Evolutionary conservation across 2,888 invertebrate genomes (phyloP), one percentile per base, ranked within the genome.

Genomic region (Polydrusus tereticollis): DNA sequence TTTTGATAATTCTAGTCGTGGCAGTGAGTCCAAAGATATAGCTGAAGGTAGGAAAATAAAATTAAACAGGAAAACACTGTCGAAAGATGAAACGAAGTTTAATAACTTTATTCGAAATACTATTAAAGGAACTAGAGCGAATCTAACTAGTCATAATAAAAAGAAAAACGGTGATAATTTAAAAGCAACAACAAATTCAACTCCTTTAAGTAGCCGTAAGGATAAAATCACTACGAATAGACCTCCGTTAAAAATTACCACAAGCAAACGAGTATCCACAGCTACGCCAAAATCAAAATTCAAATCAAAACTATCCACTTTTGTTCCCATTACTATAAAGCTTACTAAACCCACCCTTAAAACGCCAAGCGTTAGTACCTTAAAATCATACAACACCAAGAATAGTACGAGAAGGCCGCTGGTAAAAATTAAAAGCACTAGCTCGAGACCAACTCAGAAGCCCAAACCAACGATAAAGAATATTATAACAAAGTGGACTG

Each of bases 401-500:
- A 57, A 41, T 4, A 64, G 38, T 55, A 63, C 66, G 8, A 66
- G 52, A 16, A 75, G 57, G 7, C 14, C 62, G n/a, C 38, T 59
- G 8, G 29, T 66, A 16, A 68, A 69, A 16, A 26, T 38, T 43
- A 55, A 52, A 55, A 21, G 33, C 12, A 62, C 55, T n/a, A 62
- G 55, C 16, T 7, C 38, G 8, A 63, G 16, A 10, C 43, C 57
- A n/a, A 45, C 43, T n/a, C 55, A 20, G 45, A 63, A 71, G 50
- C 55, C 23, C 81, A 82, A 87, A 74, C 81, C 83, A 1, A 77
- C 77, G 0, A 75, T 81, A 18, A 79, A 81, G 58, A 81, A 87
- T 82, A 85, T 88, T 2, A 76, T 88, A 0, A 88, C 88, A 0
- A 88, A 88, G 83, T 88, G 88, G 89, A 86, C 86, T 0, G 88